phyloP scores from a whole-genome alignment of 2,888 invertebrate species.

The Luffia ferchaultella region DNA sequence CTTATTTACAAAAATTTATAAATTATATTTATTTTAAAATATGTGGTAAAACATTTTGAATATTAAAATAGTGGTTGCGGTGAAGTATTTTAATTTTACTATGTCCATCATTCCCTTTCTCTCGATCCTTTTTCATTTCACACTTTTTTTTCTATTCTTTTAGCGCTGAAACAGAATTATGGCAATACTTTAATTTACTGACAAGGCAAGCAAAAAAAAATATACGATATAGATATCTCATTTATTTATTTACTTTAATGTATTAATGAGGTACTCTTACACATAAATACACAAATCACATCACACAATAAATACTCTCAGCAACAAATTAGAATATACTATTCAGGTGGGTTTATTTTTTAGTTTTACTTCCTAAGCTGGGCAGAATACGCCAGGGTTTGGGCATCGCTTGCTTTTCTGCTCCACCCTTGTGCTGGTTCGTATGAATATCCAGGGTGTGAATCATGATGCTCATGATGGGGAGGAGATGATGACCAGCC shows the following conservation, averaged over 20 bases:
- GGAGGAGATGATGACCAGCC: slow-evolving; percentile 58
- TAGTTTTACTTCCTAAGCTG: slow-evolving; percentile 29
- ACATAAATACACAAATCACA: slow-evolving; percentile 5
- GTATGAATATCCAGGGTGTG: slow-evolving; percentile 63
- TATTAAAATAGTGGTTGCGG: no score
- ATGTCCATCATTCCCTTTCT: background rate
- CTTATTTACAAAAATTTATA: no score
- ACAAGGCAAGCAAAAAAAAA: no score
- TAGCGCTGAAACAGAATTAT: background rate
- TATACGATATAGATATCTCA: no score
- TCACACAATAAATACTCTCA: slow-evolving; percentile 23
- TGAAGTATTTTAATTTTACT: no score
- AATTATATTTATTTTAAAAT: no score
- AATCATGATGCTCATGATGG: slow-evolving; percentile 64
- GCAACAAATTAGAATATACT: slow-evolving; percentile 26
- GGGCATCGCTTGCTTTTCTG: slow-evolving; percentile 70
- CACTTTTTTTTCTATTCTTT: background rate
- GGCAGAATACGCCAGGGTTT: slow-evolving; percentile 72
- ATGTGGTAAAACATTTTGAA: no score
- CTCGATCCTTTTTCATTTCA: background rate
- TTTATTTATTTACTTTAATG: background rate
- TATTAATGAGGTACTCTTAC: background rate
- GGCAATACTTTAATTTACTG: background rate
- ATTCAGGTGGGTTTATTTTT: slow-evolving; percentile 10
- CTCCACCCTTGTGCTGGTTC: slow-evolving; percentile 69